Evolutionary conservation across 2,113 vertebrate genomes (phyloP), one percentile per base, ranked within the genome.

Genomic region (Tricholaema leucomelas): DNA sequence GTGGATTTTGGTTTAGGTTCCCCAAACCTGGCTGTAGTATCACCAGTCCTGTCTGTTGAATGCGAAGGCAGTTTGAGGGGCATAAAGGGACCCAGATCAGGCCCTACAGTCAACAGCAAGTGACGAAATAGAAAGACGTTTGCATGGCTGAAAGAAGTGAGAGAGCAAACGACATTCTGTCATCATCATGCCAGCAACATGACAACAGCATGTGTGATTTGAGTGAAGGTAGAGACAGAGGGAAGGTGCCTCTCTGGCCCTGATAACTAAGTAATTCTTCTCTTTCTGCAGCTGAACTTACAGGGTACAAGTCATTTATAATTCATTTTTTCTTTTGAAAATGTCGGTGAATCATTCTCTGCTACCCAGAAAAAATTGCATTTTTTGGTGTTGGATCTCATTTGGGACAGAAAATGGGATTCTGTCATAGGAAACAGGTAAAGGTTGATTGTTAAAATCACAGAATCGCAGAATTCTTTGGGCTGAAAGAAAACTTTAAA

Each of bases 351-450:
- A n/a, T n/a, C n/a, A n/a, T n/a, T 33, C 38, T 33, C 23, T 61
- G 25, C 44, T 79, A 24, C 35, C 54, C 21, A 50, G 36, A 10
- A 8, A 46, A 77, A 58, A 56, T 18, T 67, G 16, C 42, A 33
- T 17, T 8, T 8, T 48, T 1, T 0, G 0, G 0, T 42, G 19
- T 71, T 36, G 27, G 58, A 74, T 23, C 30, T 21, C 9, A 19
- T 7, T n/a, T 71, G 12, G 20, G 13, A 78, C 1, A 1, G 15
- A 38, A 25, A 60, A 6, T n/a, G 55, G 30, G 30, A 40, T n/a
- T 30, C 15, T 31, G 17, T 33, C 6, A 1, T 58, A 81, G 21
- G 14, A 65, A 77, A 28, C 6, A 80, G 15, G 19, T 27, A 19
- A 77, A 27, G n/a, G 27, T 14, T 48, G 5, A 36, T 64, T 44